A percentile compares a stretch with the other conserved stretches of the same genome.
These are phyloP conservation scores for Mallotus villosus DNA, from an alignment of 2,797 vertebrate species.

Conservation along the genomic window DNA sequence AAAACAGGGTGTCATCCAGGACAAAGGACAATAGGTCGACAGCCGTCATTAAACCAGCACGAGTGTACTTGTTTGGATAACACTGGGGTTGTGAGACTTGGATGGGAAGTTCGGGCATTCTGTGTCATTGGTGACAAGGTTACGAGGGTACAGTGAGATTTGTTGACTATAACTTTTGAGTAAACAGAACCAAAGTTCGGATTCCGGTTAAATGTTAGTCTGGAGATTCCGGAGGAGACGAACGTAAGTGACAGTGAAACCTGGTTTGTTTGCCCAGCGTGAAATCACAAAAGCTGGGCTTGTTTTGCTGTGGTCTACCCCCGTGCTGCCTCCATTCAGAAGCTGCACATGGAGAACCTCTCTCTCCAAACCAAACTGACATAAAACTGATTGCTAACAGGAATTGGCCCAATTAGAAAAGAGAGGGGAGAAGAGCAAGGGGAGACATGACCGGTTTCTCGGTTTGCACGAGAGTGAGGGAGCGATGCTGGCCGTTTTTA, in stretches of 20 bases:
- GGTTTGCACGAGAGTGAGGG: constrained; percentile 36
- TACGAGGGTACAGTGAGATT: too few species aligned
- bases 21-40: too few species aligned
- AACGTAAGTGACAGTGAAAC: constrained; percentile 34
- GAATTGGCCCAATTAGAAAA: constrained; percentile 33
- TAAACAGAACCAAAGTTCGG: not conserved
- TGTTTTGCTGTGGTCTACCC: not conserved
- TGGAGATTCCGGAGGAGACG: constrained; percentile 19
- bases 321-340: constrained; percentile 41
- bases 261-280: constrained; percentile 37
- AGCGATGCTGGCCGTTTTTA: too few species aligned
- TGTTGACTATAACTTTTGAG: too few species aligned
- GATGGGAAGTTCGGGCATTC: too few species aligned
- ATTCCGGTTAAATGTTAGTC: constrained; percentile 8
- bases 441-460: constrained; percentile 17
- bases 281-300: constrained; percentile 50
- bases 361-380: constrained; percentile 64
- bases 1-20: too few species aligned
- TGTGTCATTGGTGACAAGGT: too few species aligned
- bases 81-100: too few species aligned
- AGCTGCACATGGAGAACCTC: constrained; percentile 1
- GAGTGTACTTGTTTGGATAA: too few species aligned
- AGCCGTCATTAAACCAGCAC: too few species aligned
- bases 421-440: constrained; percentile 7
- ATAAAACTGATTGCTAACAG: constrained; percentile 46